Conservation (phyloP, 2,113 vertebrate species). For the Nestor notabilis region DNA sequence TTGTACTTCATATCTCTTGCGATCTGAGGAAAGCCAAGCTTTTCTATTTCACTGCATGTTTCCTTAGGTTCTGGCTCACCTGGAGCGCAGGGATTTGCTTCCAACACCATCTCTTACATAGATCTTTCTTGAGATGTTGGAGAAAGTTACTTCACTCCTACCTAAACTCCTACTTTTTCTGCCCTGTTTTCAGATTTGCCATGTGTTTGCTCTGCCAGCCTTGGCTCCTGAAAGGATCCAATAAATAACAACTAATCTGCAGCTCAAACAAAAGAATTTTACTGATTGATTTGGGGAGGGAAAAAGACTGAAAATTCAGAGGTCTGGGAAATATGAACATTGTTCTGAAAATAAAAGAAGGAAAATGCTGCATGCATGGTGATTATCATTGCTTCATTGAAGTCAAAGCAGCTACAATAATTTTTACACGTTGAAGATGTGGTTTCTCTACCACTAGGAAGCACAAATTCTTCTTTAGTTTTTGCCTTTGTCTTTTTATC, state of each 20-base stretch:
- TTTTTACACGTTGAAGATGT: not conserved
- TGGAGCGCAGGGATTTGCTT: not conserved
- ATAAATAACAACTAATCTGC: not conserved
- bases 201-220: not conserved
- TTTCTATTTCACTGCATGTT: not conserved
- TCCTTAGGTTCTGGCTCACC: not conserved
- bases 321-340: not conserved
- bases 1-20: not conserved
- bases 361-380: not conserved
- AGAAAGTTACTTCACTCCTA: not conserved
- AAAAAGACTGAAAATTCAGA: not conserved
- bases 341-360: not conserved
- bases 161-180: not conserved
- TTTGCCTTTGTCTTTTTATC: not conserved
- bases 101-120: fast-evolving
- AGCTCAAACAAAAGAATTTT: not conserved
- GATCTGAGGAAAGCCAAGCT: not conserved
- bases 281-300: not conserved
- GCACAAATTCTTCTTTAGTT: not conserved
- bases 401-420: not conserved
- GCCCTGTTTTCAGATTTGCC: not conserved
- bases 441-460: not conserved
- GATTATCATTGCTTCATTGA: not conserved
- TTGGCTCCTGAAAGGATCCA: not conserved
- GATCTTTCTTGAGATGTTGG: not conserved